phyloP scores from a whole-genome alignment of 2,888 invertebrate species.

The Drosophila nigricruria region DNA sequence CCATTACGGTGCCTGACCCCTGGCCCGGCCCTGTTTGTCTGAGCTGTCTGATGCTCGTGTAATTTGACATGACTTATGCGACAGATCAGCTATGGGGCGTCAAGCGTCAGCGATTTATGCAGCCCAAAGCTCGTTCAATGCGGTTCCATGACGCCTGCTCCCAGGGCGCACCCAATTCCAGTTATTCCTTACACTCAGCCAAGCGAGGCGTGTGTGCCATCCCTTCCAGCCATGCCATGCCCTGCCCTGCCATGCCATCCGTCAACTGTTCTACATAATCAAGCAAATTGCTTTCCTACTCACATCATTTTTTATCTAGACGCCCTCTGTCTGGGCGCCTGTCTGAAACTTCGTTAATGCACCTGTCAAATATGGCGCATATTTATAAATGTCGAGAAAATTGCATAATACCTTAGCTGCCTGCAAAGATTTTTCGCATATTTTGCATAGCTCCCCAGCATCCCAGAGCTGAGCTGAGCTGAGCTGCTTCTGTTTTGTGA shows the following conservation, averaged over 20 bases:
- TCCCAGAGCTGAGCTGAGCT: not conserved
- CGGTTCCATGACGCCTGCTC: conserved; percentile 17
- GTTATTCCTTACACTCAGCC: too few species aligned
- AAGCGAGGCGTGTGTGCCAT: too few species aligned
- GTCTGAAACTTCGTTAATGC: conserved; percentile 76
- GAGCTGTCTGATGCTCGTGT: conserved; percentile 48
- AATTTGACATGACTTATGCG: conserved; percentile 82
- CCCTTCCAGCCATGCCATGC: not conserved
- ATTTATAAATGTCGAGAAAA: conserved; percentile 71
- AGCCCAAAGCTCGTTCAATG: conserved; percentile 13
- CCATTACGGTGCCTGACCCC: not conserved
- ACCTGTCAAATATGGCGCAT: conserved; percentile 78
- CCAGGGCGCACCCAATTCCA: conserved; percentile 11
- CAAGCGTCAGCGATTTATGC: conserved; percentile 80
- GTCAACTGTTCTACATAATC: conserved; percentile 76
- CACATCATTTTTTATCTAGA: conserved; percentile 78
- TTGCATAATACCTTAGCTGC: conserved; percentile 71
- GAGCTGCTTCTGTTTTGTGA: conserved; percentile 49
- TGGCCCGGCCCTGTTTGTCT: not conserved
- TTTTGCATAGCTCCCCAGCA: conserved; percentile 28
- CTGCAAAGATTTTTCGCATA: conserved; percentile 45
- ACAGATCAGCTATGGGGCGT: conserved; percentile 76
- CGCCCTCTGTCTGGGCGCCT: conserved; percentile 27
- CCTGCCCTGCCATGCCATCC: conserved; percentile 11
- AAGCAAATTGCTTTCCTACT: conserved; percentile 81